phyloP scores from a whole-genome alignment of 2,888 invertebrate genomes.

The Heliothis peltigera region DNA sequence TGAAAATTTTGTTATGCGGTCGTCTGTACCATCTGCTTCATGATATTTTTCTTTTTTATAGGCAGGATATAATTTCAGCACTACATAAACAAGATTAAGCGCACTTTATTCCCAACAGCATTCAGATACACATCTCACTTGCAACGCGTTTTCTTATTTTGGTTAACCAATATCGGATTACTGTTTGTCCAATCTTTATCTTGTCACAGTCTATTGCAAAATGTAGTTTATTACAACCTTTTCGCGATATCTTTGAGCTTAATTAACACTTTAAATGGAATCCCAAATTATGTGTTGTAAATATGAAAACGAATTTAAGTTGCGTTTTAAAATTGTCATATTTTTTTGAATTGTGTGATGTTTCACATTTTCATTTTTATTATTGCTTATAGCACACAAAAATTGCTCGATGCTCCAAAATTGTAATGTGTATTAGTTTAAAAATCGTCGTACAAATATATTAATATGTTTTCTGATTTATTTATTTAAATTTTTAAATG shows the following conservation, averaged over 20 bases:
- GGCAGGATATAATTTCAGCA: slow-evolving; percentile 42
- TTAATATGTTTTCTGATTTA: too few species aligned
- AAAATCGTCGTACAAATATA: too few species aligned
- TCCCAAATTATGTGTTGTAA: slow-evolving; percentile 40
- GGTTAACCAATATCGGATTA: slow-evolving; percentile 53
- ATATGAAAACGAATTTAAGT: slow-evolving; percentile 28
- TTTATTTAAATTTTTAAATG: too few species aligned
- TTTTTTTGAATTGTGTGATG: slow-evolving; percentile 24
- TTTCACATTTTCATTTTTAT: slow-evolving; percentile 13
- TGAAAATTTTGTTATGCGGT: too few species aligned
- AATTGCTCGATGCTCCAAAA: too few species aligned
- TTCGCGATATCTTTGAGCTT: slow-evolving; percentile 40
- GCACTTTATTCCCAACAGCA: slow-evolving; percentile 22
- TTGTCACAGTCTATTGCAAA: slow-evolving; percentile 50
- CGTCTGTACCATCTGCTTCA: too few species aligned
- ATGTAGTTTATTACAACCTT: slow-evolving; percentile 47
- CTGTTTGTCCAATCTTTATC: slow-evolving; percentile 44
- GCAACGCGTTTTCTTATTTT: slow-evolving; percentile 52
- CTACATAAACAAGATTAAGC: slow-evolving; percentile 44
- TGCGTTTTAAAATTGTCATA: slow-evolving; percentile 37
- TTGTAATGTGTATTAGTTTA: too few species aligned
- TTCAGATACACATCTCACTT: slow-evolving; percentile 43
- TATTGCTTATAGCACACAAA: slow-evolving; percentile 7
- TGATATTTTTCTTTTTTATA: slow-evolving; percentile 19
- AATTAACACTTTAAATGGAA: slow-evolving; percentile 55